phyloP scores from a whole-genome alignment of 2,797 vertebrate genomes.

The Gadopsis bispinosus region DNA sequence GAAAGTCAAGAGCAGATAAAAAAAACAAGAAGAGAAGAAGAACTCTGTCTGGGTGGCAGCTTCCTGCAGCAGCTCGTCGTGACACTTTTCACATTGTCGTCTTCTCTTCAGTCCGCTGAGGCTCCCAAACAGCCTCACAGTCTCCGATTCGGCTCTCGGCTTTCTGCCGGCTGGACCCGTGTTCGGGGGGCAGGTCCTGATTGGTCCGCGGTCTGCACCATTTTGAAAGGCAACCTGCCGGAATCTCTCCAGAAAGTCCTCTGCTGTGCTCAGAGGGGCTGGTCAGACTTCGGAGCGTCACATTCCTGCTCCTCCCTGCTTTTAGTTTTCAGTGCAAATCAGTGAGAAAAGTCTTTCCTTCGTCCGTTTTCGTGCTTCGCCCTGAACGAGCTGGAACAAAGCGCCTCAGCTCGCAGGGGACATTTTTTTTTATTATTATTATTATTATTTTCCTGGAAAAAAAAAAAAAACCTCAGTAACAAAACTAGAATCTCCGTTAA shows the following conservation, averaged over 20 bases:
- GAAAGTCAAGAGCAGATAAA: conserved; percentile 50
- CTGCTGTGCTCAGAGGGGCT: conserved; percentile 21
- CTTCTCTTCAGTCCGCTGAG: conserved; percentile 40
- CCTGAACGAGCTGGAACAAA: conserved; percentile 77
- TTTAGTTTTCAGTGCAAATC: conserved; percentile 85
- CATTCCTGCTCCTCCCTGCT: neutral
- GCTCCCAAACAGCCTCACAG: conserved; percentile 39
- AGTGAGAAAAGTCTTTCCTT: conserved; percentile 75
- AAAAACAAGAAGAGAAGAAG: conserved; percentile 20
- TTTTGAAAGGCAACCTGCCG: conserved; percentile 21
- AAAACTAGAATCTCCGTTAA: conserved; percentile 95
- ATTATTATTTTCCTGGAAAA: conserved; percentile 63
- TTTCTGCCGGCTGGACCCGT: conserved; percentile 43
- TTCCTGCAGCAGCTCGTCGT: conserved; percentile 49
- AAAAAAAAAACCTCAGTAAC: conserved; percentile 87
- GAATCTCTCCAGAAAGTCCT: conserved; percentile 11
- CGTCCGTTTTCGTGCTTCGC: conserved; percentile 77
- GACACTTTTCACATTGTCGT: conserved; percentile 60
- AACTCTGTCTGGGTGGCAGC: conserved; percentile 15
- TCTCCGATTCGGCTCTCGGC: conserved; percentile 33
- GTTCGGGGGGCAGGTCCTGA: neutral
- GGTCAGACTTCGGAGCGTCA: conserved; percentile 16
- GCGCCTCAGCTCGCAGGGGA: conserved; percentile 84
- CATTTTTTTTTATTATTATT: conserved; percentile 76
- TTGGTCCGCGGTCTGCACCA: neutral